Evolutionary conservation across 2,797 vertebrate genomes (phyloP).

Genomic region (Melanotaenia boesemani): DNA sequence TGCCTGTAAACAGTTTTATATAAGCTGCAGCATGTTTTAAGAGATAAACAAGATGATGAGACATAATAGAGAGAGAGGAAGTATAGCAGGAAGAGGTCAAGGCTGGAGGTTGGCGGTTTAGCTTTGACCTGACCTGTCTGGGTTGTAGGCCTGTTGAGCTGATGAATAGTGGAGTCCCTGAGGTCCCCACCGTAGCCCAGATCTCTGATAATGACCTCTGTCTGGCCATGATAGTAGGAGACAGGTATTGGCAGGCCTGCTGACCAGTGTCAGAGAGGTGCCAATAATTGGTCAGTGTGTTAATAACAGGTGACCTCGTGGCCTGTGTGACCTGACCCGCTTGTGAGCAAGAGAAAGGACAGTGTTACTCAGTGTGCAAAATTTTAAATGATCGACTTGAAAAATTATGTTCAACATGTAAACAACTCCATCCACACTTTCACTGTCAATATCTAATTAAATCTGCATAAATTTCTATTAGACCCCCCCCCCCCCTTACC

Average conservation of each 20-base stretch:
- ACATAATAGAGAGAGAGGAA: conserved; percentile 7
- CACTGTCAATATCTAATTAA: conserved; percentile 25
- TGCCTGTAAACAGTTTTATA: conserved; percentile 36
- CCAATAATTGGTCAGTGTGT: conserved; percentile 78
- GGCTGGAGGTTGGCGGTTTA: conserved; percentile 32
- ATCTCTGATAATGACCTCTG: conserved; percentile 82
- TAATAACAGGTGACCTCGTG: conserved; percentile 72
- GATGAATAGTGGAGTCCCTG: conserved; percentile 68
- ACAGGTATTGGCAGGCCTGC: conserved; percentile 79
- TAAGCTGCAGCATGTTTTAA: conserved; percentile 7
- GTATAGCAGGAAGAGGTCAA: conserved; percentile 5
- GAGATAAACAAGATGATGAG: conserved; percentile 44
- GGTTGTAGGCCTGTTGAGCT: conserved; percentile 63
- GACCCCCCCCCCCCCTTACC: too few relatives aligned
- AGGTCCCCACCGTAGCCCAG: conserved; percentile 68
- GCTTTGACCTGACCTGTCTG: conserved; percentile 74
- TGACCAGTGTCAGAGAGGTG: conserved; percentile 72
- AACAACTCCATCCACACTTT: background rate
- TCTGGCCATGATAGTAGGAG: conserved; percentile 69
- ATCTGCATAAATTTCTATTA: conserved; percentile 6
- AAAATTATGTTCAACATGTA: conserved; percentile 4
- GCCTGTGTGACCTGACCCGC: conserved; percentile 48
- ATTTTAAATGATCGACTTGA: background rate
- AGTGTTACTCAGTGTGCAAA: conserved; percentile 2
- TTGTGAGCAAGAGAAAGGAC: conserved; percentile 3